Conservation (phyloP, 64 coral and sea anemone species). For the Exaiptasia diaphana region DNA sequence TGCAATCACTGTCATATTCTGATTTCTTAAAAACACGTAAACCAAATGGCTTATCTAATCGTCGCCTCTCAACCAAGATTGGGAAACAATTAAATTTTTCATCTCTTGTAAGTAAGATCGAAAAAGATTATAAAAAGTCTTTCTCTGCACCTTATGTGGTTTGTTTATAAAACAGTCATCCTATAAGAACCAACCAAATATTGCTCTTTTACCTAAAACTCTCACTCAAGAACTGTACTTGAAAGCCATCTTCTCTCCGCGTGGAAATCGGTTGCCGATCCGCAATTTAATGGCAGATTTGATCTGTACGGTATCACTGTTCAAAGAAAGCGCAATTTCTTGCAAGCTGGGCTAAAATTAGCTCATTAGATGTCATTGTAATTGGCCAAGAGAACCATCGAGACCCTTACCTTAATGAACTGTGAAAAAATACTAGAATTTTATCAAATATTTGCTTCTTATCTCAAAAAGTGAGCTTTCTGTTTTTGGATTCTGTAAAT, state of each 20-base stretch:
- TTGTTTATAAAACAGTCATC: background rate
- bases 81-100: slow-evolving; percentile 17
- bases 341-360: background rate
- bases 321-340: slow-evolving; percentile 19
- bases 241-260: background rate
- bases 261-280: background rate
- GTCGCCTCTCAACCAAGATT: background rate
- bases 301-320: background rate
- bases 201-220: slow-evolving; percentile 6
- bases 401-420: background rate
- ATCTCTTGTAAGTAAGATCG: background rate
- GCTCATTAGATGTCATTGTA: background rate
- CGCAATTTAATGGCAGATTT: background rate
- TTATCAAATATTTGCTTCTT: no score
- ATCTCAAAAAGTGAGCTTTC: no score
- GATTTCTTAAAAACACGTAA: no score
- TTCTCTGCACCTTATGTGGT: slow-evolving; percentile 13
- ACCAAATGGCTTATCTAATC: background rate
- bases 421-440: no score
- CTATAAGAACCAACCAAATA: background rate
- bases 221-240: no score
- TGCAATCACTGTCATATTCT: no score
- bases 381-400: background rate
- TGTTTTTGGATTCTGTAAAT: no score
- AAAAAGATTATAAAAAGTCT: background rate